phyloP scores from a whole-genome alignment of 2,113 vertebrate species.

The Pipra filicauda region DNA sequence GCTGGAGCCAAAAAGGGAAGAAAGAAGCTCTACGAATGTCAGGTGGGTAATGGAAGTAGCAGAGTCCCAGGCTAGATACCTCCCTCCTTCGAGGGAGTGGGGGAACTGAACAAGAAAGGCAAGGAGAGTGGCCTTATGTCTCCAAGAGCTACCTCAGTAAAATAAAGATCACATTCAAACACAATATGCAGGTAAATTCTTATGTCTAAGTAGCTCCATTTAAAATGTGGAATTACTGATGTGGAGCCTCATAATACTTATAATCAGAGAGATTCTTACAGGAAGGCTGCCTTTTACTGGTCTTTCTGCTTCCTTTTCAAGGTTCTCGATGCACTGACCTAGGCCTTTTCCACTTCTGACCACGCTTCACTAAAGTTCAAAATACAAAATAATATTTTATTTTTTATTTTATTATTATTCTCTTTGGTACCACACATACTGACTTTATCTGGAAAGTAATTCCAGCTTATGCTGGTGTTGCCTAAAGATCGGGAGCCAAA shows the following conservation, averaged over 20 bases:
- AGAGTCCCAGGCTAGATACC: background rate
- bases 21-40: constrained; percentile 97
- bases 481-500: too few species aligned
- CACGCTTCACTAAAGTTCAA: background rate
- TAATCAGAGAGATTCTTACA: background rate
- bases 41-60: constrained; percentile 79
- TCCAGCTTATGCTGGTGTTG: background rate
- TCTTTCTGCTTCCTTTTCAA: background rate
- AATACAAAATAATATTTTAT: background rate
- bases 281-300: background rate
- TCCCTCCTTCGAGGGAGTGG: background rate
- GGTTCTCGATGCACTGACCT: background rate
- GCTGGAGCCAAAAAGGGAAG: constrained; percentile 96
- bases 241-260: background rate
- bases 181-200: background rate
- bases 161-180: background rate
- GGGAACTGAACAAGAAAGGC: background rate
- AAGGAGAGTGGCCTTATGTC: fast-evolving
- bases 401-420: background rate
- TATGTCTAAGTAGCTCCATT: background rate
- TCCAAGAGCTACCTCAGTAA: background rate
- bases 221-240: background rate
- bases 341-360: background rate
- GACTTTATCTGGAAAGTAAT: background rate
- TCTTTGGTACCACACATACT: background rate